Base-by-base conservation (phyloP, 2,797 vertebrate species). In the Triplophysa bombifrons region DNA sequence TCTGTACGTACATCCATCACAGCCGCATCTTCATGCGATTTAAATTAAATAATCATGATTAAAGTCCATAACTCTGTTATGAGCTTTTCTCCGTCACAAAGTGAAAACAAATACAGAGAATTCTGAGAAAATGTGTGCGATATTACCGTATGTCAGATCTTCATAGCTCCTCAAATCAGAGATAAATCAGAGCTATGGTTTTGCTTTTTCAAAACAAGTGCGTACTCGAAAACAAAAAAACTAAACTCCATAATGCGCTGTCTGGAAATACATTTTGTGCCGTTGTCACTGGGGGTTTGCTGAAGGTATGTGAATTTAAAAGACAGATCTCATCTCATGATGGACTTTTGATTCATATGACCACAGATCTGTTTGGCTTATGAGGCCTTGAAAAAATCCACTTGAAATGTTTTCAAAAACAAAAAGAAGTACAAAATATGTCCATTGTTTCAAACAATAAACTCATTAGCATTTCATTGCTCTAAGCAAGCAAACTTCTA, bases 391-490 rank as follows among this genome's bases (percentile, higher is more conserved):
- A 86, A 80, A 82, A 84, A 88, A 84, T 88, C 84, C 81, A 86
- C 74, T 73, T 4, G 6, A 55, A 55, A 55, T 20, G 53, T 51
- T 48, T 73, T 30, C 51, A 69, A 76, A 72, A 60, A 60, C 5
- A 17, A 51, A 17, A 27, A 4, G 34, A 38, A 41, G 16, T 19
- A 51, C 16, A 51, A 56, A 60, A 25, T 56, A 75, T 80, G 64
- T 68, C 81, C 75, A 74, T 78, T 82, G 72, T 69, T 84, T 17
- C 85, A 64, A 72, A 66, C 44, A 20, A 63, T 87, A 91, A 92
- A 80, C 87, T 91, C 88, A 88, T 90, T 91, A 86, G 78, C 84
- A 90, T 94, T 91, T 90, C 63, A 81, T 38, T 71, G 88, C 86
- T 83, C 67, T 77, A 16, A 12, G 82, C 76, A 63, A 85, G 83